A percentile compares a stretch with the other conserved stretches of the same genome.
Evolutionary conservation across 2,888 invertebrate species (phyloP).

Genomic region (Sminthurinus aureus): DNA sequence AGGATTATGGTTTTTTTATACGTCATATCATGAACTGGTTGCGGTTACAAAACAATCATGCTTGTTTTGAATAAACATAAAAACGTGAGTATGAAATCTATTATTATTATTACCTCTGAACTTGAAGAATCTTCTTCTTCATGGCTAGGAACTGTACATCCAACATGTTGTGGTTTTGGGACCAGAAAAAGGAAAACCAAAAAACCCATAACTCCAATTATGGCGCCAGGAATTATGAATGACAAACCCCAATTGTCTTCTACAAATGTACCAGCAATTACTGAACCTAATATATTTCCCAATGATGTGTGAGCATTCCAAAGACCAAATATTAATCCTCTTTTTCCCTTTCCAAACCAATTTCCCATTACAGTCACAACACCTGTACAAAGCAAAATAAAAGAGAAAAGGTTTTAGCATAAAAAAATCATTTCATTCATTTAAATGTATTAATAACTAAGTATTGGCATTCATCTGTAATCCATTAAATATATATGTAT

Average conservation of each 20-base stretch:
- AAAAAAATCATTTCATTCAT: too few species aligned
- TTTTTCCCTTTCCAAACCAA: constrained; percentile 93
- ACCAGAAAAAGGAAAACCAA: constrained; percentile 83
- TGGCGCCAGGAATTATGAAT: constrained; percentile 83
- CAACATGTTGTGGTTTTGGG: constrained; percentile 81
- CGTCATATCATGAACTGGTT: too few species aligned
- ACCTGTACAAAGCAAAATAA: too few species aligned
- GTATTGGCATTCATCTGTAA: too few species aligned
- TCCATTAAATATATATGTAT: too few species aligned
- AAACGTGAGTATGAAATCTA: background rate
- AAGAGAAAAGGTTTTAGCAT: too few species aligned
- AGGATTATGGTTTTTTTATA: too few species aligned
- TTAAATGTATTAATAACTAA: too few species aligned
- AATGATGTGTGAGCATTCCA: constrained; percentile 98
- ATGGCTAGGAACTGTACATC: constrained; percentile 66
- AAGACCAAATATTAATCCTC: constrained; percentile 87
- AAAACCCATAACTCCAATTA: constrained; percentile 76
- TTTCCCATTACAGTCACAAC: constrained; percentile 93
- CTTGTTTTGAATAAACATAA: background rate
- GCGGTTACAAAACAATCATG: too few species aligned
- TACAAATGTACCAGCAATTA: constrained; percentile 89
- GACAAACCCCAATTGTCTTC: constrained; percentile 89
- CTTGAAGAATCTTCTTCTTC: constrained; percentile 42
- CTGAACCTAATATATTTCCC: constrained; percentile 90
- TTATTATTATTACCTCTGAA: background rate